Base-by-base conservation (phyloP, 2,888 invertebrate genomes). In the Anthophora plumipes region DNA sequence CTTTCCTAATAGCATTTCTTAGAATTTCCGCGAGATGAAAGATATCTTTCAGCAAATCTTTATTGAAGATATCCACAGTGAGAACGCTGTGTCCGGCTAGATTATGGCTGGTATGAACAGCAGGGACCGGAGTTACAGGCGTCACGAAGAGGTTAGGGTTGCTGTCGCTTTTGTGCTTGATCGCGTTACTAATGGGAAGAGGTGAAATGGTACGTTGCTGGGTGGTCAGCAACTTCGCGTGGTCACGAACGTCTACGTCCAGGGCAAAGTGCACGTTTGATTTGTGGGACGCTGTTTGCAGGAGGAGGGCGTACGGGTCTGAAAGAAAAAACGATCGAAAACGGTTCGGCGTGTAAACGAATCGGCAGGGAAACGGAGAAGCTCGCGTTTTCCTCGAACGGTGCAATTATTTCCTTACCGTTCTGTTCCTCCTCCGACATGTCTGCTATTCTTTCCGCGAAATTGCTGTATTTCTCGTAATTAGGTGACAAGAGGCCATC, bases 11-110 rank as follows among this genome's bases (percentile, higher is more conserved):
- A 82, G 96, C 96, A 25, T 95, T 95, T 87, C 98, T 96, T 93
- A 98, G 97, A 66, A 96, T 95, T 92, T 98, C 98, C 0, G 99
- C 99, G 84, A 99, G 94, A 93, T 99, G 98, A 94, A 99, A 99
- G 83, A 99, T 96, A 76, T 98, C 97, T 92, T 99, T 98, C 0
- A 99, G 94, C 86, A 97, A 96, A 79, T 98, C 98, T 93, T 98
- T 98, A 83, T 93, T 96, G 91, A 99, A 98, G 93, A 96, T 96
- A 89, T 97, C 96, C 0, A 98, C 98, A 0, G 97, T 95, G 0
- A 99, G 94, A 80, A 99, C 95, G 92, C 97, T 97, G 92, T 97
- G 97, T 5, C 97, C 97, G 54, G 95, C 94, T 39, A 97, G 92
- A 0, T 94, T 94, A 75, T 95, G 94, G 90, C 94, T 92, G 92